These are phyloP conservation scores for Copsychus sechellarum DNA, from an alignment of 2,113 vertebrate genomes.

Conservation along the genomic window DNA sequence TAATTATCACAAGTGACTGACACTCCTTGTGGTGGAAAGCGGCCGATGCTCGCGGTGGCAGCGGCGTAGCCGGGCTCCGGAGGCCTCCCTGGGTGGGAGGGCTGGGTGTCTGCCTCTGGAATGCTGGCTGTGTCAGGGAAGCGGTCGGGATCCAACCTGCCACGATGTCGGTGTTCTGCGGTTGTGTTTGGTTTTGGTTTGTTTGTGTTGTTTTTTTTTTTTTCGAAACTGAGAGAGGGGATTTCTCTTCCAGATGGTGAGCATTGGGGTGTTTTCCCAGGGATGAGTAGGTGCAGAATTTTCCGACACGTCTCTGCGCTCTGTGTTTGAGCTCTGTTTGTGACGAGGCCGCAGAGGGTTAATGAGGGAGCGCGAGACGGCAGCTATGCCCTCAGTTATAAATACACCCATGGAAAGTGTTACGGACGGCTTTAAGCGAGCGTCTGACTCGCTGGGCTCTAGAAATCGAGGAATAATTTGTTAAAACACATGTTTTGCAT, in stretches of 20 bases:
- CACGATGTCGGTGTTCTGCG: rapidly evolving
- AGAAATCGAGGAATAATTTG: slow-evolving; percentile 14
- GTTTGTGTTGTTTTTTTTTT: neutral
- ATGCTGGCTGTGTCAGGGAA: neutral
- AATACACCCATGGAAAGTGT: slow-evolving; percentile 45
- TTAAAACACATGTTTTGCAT: slow-evolving; percentile 36
- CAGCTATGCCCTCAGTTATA: slow-evolving; percentile 26
- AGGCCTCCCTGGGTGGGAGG: neutral
- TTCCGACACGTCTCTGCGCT: rapidly evolving
- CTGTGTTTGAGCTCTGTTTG: neutral
- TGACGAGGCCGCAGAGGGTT: slow-evolving; percentile 14
- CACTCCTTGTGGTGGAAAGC: neutral
- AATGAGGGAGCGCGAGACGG: neutral
- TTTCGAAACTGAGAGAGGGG: neutral
- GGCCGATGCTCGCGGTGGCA: neutral
- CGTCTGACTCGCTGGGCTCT: neutral
- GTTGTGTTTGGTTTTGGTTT: neutral
- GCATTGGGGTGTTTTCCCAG: neutral
- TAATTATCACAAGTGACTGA: slow-evolving; percentile 26
- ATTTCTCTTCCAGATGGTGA: neutral
- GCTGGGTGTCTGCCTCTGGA: neutral
- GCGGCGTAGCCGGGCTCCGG: rapidly evolving
- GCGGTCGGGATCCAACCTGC: rapidly evolving
- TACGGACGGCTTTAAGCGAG: neutral
- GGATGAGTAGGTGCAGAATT: neutral